Evolutionary conservation across 2,888 invertebrate genomes (phyloP), one percentile per base, ranked within the genome.

Genomic region (Euplagia quadripunctaria): DNA sequence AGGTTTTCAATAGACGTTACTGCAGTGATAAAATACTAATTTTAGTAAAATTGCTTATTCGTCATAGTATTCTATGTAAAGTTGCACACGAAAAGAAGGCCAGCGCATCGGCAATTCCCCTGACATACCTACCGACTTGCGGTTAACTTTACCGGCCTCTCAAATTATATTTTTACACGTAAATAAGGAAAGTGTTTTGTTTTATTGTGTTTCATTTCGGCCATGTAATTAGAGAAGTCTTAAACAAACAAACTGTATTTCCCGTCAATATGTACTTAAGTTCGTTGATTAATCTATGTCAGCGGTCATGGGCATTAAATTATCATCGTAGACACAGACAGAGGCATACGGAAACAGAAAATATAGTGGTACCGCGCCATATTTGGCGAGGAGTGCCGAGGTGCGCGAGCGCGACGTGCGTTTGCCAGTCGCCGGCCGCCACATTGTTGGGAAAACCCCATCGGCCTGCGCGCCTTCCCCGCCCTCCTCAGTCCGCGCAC

Each of bases 361-460:
- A 90, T 86, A 84, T 69, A 72, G 70, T 72, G 74, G 71, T 71
- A 68, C 72, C 80, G 82, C 85, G 85, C 94, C 91, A 87, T 94
- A 92, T 94, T 92, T 87, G 94, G 94, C 84, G 88, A 87, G 91
- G 87, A 84, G 87, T 83, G 87, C 75, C 73, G 79, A 77, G 81
- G 77, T 81, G 85, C 88, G 86, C 87, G 87, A 84, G 88, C 68
- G 68, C 20, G 20, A 20, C 20, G 61, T 61, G 61, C 90, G 89
- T 86, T 73, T 70, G 80, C 79, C 79, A 83, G 87, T 86, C 75
- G 78, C 76, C 78, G 85, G 76, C 79, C 87, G 90, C 89, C 92
- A 89, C 94, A 94, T 93, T 83, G 88, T 88, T 95, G 94, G 96
- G 96, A 96, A 96, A 96, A 95, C 95, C 96, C 96, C 91, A 93